A percentile compares a stretch with the other conserved stretches of the same genome.
Evolutionary conservation across 1,140 invertebrate species (phyloP).

Genomic region (Magallana angulata): DNA sequence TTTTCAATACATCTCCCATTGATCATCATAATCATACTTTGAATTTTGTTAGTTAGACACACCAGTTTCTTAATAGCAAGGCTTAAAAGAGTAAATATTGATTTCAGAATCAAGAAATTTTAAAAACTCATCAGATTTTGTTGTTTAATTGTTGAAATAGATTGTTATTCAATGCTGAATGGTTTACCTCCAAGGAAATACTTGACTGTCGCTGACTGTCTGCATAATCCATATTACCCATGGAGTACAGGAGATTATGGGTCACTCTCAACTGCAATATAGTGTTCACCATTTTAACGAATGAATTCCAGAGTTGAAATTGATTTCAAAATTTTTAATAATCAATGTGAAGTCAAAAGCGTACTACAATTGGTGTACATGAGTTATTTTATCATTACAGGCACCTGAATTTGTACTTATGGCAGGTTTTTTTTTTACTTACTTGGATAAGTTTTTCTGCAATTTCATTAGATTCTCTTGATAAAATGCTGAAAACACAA

Average conservation of each 20-base stretch:
- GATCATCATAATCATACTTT: too few species aligned
- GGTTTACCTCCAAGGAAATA: constrained; percentile 76
- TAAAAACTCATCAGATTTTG: too few species aligned
- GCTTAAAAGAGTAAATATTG: too few species aligned
- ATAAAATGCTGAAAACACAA: constrained; percentile 71
- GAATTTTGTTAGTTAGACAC: not conserved
- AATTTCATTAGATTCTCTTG: constrained; percentile 73
- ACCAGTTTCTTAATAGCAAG: not conserved
- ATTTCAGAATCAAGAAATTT: too few species aligned
- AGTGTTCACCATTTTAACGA: too few species aligned
- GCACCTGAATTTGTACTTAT: too few species aligned
- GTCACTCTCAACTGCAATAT: constrained; percentile 72
- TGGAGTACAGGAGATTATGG: constrained; percentile 77
- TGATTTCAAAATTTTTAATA: too few species aligned
- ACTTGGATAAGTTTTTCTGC: constrained; percentile 77
- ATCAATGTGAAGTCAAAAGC: too few species aligned
- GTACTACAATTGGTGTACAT: too few species aligned
- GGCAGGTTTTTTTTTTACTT: not conserved
- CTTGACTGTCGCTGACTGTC: constrained; percentile 79
- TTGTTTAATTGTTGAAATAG: not conserved
- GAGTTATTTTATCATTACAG: too few species aligned
- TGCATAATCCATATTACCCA: constrained; percentile 79
- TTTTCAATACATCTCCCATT: too few species aligned
- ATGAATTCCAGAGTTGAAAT: too few species aligned
- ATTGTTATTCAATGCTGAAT: not conserved